These are phyloP conservation scores for Raja brachyura DNA, from an alignment of 2,113 vertebrate species.

Conservation along the genomic window DNA sequence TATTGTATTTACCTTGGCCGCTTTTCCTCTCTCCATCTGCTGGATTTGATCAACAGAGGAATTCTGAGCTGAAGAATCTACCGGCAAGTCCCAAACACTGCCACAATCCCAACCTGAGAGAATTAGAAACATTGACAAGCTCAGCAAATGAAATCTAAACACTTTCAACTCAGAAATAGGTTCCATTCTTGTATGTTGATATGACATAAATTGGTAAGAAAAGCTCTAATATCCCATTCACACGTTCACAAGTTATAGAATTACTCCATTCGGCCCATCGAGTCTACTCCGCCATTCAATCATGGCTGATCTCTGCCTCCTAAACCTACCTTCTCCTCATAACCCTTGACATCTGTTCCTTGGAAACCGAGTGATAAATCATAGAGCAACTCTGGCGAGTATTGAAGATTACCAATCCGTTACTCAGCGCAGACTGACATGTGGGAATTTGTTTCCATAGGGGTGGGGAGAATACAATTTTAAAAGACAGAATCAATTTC, in stretches of 20 bases:
- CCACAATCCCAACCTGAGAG: conserved; percentile 83
- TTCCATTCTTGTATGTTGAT: neutral
- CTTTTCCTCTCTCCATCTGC: conserved; percentile 89
- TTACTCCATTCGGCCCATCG: too few relatives aligned
- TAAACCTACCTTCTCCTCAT: too few relatives aligned
- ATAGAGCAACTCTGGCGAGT: neutral
- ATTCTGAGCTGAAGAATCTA: conserved; percentile 76
- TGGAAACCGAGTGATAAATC: neutral
- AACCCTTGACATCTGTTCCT: too few relatives aligned
- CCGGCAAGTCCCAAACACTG: conserved; percentile 96
- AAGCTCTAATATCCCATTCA: neutral
- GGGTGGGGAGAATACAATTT: neutral
- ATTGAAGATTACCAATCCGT: neutral
- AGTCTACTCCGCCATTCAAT: too few relatives aligned
- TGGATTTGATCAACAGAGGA: conserved; percentile 92
- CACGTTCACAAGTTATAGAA: too few relatives aligned
- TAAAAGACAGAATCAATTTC: neutral
- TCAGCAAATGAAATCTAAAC: neutral
- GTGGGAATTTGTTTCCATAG: too few relatives aligned
- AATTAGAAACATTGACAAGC: neutral
- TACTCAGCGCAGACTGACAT: neutral
- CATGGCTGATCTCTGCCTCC: too few relatives aligned
- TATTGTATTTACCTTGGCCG: conserved; percentile 60
- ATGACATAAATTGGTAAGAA: neutral
- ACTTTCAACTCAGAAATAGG: neutral